Evolutionary conservation across 2,797 vertebrate genomes (phyloP).

Genomic region (Spheniscus humboldti): DNA sequence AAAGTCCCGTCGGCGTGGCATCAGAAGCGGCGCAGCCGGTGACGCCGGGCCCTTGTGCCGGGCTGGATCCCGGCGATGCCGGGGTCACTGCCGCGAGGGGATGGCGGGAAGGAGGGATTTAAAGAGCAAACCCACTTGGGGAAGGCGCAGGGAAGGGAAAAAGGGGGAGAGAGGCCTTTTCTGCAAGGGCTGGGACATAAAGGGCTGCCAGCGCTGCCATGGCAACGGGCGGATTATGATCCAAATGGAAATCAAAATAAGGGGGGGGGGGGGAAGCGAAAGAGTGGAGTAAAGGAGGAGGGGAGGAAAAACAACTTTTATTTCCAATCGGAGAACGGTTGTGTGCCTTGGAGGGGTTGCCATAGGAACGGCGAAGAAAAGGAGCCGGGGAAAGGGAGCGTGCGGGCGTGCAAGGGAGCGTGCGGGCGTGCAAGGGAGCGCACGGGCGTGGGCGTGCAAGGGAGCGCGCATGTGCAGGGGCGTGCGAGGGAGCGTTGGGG

Average conservation of each 20-base stretch:
- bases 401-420: not conserved
- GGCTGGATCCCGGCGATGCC: not conserved
- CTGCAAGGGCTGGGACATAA: conserved; percentile 32
- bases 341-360: conserved; percentile 66
- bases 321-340: conserved; percentile 70
- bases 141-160: not conserved
- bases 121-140: not conserved
- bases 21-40: not conserved
- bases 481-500: not conserved
- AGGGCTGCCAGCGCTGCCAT: conserved; percentile 57
- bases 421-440: not conserved
- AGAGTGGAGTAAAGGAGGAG: not conserved
- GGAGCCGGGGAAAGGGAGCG: conserved; percentile 39
- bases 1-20: not conserved
- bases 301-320: conserved; percentile 66
- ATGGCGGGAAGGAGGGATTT: not conserved
- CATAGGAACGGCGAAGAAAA: conserved; percentile 70
- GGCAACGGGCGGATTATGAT: conserved; percentile 65
- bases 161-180: not conserved
- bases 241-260: conserved; percentile 60
- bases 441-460: not conserved
- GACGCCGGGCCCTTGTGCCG: not conserved
- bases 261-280: not conserved
- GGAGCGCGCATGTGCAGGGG: not conserved
- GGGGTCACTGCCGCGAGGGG: not conserved